These are phyloP conservation scores for Drosophila jambulina DNA, from an alignment of 1,140 invertebrate genomes.

Conservation along the genomic window DNA sequence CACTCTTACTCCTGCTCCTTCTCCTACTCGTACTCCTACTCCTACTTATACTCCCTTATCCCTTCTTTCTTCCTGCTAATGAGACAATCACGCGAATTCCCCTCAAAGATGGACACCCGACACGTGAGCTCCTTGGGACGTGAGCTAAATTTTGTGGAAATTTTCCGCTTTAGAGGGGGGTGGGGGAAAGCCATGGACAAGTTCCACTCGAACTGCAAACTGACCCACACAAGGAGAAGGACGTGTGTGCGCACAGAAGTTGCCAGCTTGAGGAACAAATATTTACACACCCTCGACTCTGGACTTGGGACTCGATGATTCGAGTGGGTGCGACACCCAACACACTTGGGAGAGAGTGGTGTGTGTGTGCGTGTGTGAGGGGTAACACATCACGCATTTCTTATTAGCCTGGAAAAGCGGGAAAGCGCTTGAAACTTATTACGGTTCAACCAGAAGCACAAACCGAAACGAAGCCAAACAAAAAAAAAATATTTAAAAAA, in stretches of 20 bases:
- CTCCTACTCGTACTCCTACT: too few relatives aligned
- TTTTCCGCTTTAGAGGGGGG: background rate
- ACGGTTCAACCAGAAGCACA: conserved; percentile 14
- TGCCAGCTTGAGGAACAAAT: conserved; percentile 71
- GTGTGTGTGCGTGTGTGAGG: conserved; percentile 7
- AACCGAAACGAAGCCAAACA: conserved; percentile 9
- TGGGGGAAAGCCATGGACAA: conserved; percentile 3
- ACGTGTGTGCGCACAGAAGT: conserved; percentile 54
- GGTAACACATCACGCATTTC: conserved; percentile 75
- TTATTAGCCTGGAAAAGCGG: conserved; percentile 65
- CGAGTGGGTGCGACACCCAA: conserved; percentile 27
- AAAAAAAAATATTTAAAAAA: background rate
- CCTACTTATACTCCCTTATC: too few relatives aligned
- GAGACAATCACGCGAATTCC: conserved; percentile 27
- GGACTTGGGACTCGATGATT: conserved; percentile 12
- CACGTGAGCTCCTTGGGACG: conserved; percentile 14
- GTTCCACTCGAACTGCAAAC: conserved; percentile 27
- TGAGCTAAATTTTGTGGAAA: conserved; percentile 29
- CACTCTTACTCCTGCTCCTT: too few relatives aligned
- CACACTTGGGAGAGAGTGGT: conserved; percentile 2
- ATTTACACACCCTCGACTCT: conserved; percentile 56
- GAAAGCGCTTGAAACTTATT: conserved; percentile 61
- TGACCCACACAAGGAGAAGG: conserved; percentile 20
- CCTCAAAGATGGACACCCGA: conserved; percentile 11
- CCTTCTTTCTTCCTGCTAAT: conserved; percentile 8